Conservation (phyloP, 2,888 invertebrate species). For the Epicampocera succincta region DNA sequence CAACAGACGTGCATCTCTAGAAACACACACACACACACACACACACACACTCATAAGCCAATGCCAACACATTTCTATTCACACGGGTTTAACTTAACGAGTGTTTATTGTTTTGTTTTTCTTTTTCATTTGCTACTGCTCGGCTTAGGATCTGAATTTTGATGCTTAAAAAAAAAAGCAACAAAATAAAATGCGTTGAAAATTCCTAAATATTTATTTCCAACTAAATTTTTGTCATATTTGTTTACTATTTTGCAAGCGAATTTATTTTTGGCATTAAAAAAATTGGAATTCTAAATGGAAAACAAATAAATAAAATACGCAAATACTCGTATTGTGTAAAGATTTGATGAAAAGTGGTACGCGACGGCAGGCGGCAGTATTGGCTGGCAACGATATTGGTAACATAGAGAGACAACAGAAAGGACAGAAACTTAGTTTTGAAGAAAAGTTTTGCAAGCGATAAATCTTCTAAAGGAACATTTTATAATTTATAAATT, state of each 20-base stretch:
- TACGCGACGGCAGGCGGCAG: not conserved
- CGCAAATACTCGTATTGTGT: conserved; percentile 1
- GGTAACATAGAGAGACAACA: too few relatives aligned
- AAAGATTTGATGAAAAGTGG: conserved; percentile 2
- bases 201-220: conserved; percentile 13
- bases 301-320: conserved; percentile 26
- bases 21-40: not conserved
- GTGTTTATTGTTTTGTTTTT: not conserved
- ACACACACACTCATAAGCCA: not conserved
- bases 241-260: conserved; percentile 52
- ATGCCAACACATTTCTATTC: not conserved
- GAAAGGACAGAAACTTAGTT: not conserved
- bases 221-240: conserved; percentile 50
- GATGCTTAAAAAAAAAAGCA: not conserved
- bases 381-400: too few relatives aligned
- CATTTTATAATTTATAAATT: too few relatives aligned
- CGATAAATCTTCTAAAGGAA: not conserved
- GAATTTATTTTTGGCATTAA: conserved; percentile 31
- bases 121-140: not conserved
- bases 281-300: conserved; percentile 21
- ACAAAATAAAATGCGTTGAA: conserved; percentile 37
- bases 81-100: not conserved
- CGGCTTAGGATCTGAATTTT: conserved; percentile 20
- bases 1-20: conserved; percentile 31
- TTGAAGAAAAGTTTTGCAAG: not conserved